Evolutionary conservation across 2,797 vertebrate genomes (phyloP).

Genomic region (Meriones psammophilus): DNA sequence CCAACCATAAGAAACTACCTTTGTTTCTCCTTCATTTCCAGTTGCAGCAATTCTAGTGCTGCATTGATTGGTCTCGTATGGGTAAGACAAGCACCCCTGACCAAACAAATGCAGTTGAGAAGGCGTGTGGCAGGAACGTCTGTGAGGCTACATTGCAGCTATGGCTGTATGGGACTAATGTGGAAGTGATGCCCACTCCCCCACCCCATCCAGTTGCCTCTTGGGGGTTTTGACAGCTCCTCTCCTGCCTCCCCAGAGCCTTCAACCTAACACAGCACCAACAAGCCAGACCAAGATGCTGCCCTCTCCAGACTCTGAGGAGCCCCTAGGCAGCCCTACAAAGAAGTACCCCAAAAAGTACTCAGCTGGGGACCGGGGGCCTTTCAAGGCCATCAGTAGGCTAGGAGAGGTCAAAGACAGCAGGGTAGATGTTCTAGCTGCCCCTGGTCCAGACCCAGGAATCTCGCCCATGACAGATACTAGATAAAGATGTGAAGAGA

Average conservation of each 20-base stretch:
- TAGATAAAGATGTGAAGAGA: not conserved
- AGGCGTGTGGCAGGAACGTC: not conserved
- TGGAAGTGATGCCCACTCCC: not conserved
- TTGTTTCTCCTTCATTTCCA: not conserved
- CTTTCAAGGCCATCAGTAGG: not conserved
- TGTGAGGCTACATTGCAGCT: not conserved
- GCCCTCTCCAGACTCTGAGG: not conserved
- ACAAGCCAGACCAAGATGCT: not conserved
- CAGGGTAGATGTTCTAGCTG: not conserved
- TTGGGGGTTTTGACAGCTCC: not conserved
- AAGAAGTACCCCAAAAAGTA: not conserved
- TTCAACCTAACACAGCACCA: not conserved
- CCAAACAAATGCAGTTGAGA: no score
- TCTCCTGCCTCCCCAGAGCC: not conserved
- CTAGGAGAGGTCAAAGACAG: not conserved
- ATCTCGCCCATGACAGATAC: not conserved
- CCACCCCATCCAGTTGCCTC: not conserved
- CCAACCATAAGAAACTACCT: not conserved
- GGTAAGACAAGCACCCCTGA: not conserved
- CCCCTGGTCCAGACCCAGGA: not conserved
- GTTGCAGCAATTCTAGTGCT: not conserved
- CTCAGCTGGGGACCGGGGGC: not conserved
- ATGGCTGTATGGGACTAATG: not conserved
- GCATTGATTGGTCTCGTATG: not conserved
- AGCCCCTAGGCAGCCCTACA: not conserved